A percentile compares a stretch with the other conserved stretches of the same genome.
These are phyloP conservation scores for Jordanella pulchra DNA, from an alignment of 2,797 vertebrate species.

Conservation along the genomic window DNA sequence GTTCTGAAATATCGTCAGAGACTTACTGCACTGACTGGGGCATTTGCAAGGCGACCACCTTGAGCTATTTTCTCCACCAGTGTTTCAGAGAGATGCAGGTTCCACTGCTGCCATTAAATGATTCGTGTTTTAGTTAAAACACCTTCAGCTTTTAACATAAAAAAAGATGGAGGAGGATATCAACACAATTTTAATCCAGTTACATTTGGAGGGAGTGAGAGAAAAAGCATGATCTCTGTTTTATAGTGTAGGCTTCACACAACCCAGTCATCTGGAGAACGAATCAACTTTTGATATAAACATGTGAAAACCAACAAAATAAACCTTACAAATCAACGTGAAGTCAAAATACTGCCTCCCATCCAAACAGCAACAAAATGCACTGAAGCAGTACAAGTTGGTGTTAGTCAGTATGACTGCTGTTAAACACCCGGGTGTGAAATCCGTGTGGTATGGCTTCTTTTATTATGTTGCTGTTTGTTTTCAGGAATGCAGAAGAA, in stretches of 20 bases:
- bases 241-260: not conserved
- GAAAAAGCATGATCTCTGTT: constrained; percentile 13
- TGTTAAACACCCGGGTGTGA: not conserved
- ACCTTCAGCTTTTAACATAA: constrained; percentile 17
- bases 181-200: constrained; percentile 27
- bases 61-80: constrained; percentile 27
- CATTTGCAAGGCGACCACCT: constrained; percentile 10
- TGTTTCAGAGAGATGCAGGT: constrained; percentile 24
- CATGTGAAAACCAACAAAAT: not conserved
- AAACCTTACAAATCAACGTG: not conserved
- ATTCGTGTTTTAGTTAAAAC: constrained; percentile 21
- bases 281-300: not conserved
- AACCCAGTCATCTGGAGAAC: not conserved
- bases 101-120: constrained; percentile 11
- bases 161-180: constrained; percentile 11
- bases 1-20: constrained; percentile 19
- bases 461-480: not conserved
- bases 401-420: not conserved
- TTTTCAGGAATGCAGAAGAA: not conserved
- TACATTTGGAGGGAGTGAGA: constrained; percentile 17
- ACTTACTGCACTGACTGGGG: constrained; percentile 15
- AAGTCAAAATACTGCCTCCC: not conserved
- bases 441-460: not conserved
- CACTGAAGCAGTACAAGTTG: not conserved
- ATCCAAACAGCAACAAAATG: not conserved